These are phyloP conservation scores for Phocoena sinus DNA, from an alignment of 2,113 vertebrate species.

Conservation along the genomic window DNA sequence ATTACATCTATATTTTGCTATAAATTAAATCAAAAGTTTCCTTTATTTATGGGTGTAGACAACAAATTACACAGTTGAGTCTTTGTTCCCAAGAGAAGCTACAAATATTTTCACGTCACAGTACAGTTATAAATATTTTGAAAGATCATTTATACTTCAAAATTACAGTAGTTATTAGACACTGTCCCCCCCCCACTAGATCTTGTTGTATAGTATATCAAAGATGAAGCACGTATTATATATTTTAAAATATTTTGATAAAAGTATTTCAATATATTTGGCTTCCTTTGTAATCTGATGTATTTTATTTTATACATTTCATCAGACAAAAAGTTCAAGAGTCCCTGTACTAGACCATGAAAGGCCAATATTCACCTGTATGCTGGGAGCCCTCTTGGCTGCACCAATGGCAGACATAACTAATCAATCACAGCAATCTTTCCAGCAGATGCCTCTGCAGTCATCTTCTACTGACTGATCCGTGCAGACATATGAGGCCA, in stretches of 20 bases:
- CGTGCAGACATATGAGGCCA: not conserved
- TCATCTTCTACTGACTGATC: not conserved
- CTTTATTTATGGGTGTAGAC: not conserved
- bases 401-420: not conserved
- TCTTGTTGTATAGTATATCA: not conserved
- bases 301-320: conserved; percentile 3
- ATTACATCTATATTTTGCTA: not conserved
- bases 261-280: not conserved
- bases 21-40: not conserved
- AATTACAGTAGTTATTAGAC: not conserved
- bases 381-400: not conserved
- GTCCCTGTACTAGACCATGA: not conserved
- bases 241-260: not conserved
- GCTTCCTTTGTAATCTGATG: not conserved
- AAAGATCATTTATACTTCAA: not conserved
- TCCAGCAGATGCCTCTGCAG: not conserved
- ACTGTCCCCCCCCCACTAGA: not conserved
- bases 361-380: not conserved
- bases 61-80: not conserved
- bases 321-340: not conserved
- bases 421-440: not conserved
- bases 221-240: not conserved
- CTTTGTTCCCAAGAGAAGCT: not conserved
- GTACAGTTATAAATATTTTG: not conserved
- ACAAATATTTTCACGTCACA: not conserved